These are phyloP conservation scores for Beris morrisii DNA, from an alignment of 2,888 invertebrate species.

Conservation along the genomic window DNA sequence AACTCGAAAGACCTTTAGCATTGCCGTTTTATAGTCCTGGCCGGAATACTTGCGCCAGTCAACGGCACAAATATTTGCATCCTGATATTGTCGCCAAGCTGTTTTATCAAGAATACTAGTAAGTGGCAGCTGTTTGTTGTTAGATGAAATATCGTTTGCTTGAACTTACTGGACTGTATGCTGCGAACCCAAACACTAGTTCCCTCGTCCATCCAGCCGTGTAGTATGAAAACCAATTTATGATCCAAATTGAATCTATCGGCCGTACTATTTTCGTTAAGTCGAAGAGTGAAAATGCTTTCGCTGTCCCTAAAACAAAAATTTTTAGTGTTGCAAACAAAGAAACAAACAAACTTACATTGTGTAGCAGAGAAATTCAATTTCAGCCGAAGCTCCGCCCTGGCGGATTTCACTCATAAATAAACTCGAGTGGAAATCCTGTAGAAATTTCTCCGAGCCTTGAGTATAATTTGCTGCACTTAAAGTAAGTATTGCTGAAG, in stretches of 20 bases:
- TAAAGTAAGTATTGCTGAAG: background rate
- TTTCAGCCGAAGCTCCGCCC: background rate
- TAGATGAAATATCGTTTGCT: constrained; percentile 22
- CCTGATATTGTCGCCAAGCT: constrained; percentile 51
- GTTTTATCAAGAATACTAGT: constrained; percentile 11
- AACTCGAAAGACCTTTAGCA: constrained; percentile 53
- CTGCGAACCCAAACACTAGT: constrained; percentile 52
- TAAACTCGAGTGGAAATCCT: constrained; percentile 14
- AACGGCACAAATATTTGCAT: constrained; percentile 51
- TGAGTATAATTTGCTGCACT: constrained; percentile 8
- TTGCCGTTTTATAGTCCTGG: constrained; percentile 50
- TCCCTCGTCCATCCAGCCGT: constrained; percentile 54
- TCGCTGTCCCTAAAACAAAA: constrained; percentile 41
- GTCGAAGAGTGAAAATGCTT: constrained; percentile 47
- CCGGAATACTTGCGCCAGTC: constrained; percentile 53
- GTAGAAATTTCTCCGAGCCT: too few relatives aligned
- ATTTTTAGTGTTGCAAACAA: background rate
- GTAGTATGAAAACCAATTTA: constrained; percentile 51
- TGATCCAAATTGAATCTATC: constrained; percentile 45
- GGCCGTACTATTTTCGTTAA: constrained; percentile 50
- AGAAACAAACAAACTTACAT: constrained; percentile 4
- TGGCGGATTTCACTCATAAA: constrained; percentile 12
- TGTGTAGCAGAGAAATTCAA: constrained; percentile 14
- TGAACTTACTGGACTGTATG: constrained; percentile 46
- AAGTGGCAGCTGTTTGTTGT: constrained; percentile 18